Percentiles rank a stretch among this genome's conserved stretches.
Conservation (phyloP, 2,888 invertebrate genomes). For the Caenorhabditis sp. region DNA sequence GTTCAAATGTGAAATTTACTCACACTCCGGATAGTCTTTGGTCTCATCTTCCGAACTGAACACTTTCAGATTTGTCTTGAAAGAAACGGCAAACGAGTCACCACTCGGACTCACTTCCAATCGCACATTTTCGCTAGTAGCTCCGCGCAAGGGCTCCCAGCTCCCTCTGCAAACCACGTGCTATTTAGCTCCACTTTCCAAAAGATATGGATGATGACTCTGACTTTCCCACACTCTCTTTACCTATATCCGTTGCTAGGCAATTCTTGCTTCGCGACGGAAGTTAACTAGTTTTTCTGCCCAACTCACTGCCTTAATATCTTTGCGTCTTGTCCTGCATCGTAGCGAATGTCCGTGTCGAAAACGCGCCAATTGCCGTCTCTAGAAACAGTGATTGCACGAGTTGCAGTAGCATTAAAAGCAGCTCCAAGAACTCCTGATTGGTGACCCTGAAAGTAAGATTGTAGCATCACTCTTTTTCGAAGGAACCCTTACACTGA, state of each 20-base stretch:
- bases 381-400: constrained; percentile 73
- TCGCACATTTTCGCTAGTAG: constrained; percentile 55
- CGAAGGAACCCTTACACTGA: constrained; percentile 85
- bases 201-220: background rate
- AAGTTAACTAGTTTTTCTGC: background rate
- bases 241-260: constrained; percentile 38
- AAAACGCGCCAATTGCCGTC: constrained; percentile 93
- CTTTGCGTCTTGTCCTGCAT: constrained; percentile 69
- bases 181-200: background rate
- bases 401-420: constrained; percentile 90
- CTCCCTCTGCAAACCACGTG: constrained; percentile 85
- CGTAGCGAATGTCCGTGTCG: constrained; percentile 87
- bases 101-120: constrained; percentile 89
- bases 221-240: background rate
- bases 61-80: constrained; percentile 87
- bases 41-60: constrained; percentile 84
- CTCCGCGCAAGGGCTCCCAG: constrained; percentile 83
- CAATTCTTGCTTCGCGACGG: background rate
- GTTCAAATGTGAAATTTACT: background rate
- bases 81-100: constrained; percentile 87
- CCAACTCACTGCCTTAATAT: constrained; percentile 54
- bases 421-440: constrained; percentile 91
- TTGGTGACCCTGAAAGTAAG: constrained; percentile 87
- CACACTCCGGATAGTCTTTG: constrained; percentile 86
- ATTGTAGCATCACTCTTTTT: background rate